These are phyloP conservation scores for Eupleurogrammus muticus DNA, from an alignment of 2,797 vertebrate species.

Conservation along the genomic window DNA sequence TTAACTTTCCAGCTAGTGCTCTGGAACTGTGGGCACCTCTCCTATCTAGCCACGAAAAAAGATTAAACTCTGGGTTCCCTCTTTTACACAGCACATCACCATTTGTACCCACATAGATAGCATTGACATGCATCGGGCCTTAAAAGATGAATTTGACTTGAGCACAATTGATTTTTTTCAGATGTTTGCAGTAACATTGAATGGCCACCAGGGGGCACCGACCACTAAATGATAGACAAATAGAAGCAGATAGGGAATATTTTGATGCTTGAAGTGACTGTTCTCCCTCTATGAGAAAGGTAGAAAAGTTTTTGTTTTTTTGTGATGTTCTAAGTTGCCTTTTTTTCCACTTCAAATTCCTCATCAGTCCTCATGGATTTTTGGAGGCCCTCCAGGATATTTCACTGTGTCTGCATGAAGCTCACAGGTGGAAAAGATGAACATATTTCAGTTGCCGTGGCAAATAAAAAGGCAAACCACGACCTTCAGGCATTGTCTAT, in stretches of 20 bases:
- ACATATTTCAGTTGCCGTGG: background rate
- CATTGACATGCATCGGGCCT: background rate
- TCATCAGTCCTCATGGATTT: background rate
- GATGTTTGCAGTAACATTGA: slow-evolving; percentile 6
- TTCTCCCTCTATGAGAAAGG: background rate
- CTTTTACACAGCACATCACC: background rate
- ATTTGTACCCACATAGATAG: slow-evolving; percentile 9
- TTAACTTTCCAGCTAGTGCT: slow-evolving; percentile 39
- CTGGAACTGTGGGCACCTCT: slow-evolving; percentile 4
- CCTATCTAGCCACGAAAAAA: background rate
- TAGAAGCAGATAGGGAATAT: background rate
- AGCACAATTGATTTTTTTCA: slow-evolving; percentile 45
- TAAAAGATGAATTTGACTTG: slow-evolving; percentile 34
- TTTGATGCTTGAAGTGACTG: background rate
- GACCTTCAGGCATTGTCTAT: background rate
- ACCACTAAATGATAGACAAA: slow-evolving; percentile 31
- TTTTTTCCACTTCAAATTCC: background rate
- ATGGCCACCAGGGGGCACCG: slow-evolving; percentile 56
- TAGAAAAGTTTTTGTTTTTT: background rate
- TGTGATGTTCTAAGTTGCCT: background rate
- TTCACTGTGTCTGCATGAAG: background rate
- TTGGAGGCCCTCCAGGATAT: background rate
- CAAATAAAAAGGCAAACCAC: background rate
- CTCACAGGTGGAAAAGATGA: background rate
- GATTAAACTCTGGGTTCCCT: background rate